These are phyloP conservation scores for Spea multiplicata DNA, from an alignment of 2,113 vertebrate genomes.

Conservation along the genomic window DNA sequence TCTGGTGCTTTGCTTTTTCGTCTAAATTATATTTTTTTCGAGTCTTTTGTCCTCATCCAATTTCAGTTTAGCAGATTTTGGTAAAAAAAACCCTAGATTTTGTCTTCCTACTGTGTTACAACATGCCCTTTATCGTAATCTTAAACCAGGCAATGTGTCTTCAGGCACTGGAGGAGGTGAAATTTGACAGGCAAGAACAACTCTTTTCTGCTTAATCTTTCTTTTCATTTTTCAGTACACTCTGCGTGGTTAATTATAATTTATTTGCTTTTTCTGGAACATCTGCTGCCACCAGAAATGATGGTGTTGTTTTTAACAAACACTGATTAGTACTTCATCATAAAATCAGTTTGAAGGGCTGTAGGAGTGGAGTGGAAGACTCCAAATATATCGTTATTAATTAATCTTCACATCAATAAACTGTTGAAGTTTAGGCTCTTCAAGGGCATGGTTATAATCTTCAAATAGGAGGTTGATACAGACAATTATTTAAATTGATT, in stretches of 20 bases:
- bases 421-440: slow-evolving; percentile 15
- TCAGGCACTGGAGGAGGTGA: slow-evolving; percentile 35
- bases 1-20: no score
- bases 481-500: neutral
- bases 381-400: slow-evolving; percentile 46
- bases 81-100: neutral
- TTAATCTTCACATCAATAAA: slow-evolving; percentile 46
- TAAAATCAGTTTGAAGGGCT: slow-evolving; percentile 42
- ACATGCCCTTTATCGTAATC: slow-evolving; percentile 13
- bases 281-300: slow-evolving; percentile 45
- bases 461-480: neutral
- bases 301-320: slow-evolving; percentile 49
- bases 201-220: slow-evolving; percentile 25
- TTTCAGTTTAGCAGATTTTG: neutral
- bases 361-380: slow-evolving; percentile 25
- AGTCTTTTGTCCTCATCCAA: neutral
- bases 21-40: no score
- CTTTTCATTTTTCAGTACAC: slow-evolving; percentile 42
- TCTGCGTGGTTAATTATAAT: slow-evolving; percentile 47
- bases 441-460: neutral
- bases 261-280: slow-evolving; percentile 49
- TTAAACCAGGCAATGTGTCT: slow-evolving; percentile 25
- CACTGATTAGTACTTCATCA: slow-evolving; percentile 48
- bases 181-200: slow-evolving; percentile 31
- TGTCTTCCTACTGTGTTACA: slow-evolving; percentile 13